A percentile compares a stretch with the other conserved stretches of the same genome.
Conservation (phyloP, 2,888 invertebrate species). For the Xylocampa areola region DNA sequence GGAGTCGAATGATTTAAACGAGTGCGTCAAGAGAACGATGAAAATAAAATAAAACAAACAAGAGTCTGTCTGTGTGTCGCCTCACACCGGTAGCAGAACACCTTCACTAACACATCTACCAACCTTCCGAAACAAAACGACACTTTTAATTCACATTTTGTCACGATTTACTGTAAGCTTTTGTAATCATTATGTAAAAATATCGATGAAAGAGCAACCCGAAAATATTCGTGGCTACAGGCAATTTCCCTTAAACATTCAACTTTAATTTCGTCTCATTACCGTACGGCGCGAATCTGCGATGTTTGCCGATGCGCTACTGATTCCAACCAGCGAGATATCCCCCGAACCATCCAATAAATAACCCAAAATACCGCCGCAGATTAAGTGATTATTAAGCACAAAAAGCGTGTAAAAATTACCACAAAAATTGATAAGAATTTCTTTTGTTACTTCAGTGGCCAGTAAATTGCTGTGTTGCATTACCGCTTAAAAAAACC, state of each 20-base stretch:
- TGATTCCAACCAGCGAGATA: slow-evolving; percentile 61
- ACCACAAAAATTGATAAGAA: slow-evolving; percentile 76
- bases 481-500: slow-evolving; percentile 66
- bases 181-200: slow-evolving; percentile 56
- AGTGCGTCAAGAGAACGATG: slow-evolving; percentile 53
- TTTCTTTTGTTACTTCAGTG: slow-evolving; percentile 75
- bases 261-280: slow-evolving; percentile 71
- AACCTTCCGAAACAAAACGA: slow-evolving; percentile 10
- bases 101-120: slow-evolving; percentile 8
- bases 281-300: slow-evolving; percentile 59
- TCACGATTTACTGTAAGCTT: slow-evolving; percentile 48
- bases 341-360: slow-evolving; percentile 64
- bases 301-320: slow-evolving; percentile 69
- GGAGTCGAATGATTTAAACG: slow-evolving; percentile 66
- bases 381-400: slow-evolving; percentile 82
- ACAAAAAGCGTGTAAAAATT: slow-evolving; percentile 72
- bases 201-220: slow-evolving; percentile 57
- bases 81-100: slow-evolving; percentile 39
- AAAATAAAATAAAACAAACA: slow-evolving; percentile 67
- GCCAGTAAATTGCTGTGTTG: slow-evolving; percentile 71
- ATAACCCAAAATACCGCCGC: slow-evolving; percentile 68
- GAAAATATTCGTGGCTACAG: slow-evolving; percentile 61
- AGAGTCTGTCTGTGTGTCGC: slow-evolving; percentile 46
- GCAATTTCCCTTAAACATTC: slow-evolving; percentile 67
- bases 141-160: slow-evolving; percentile 40